phyloP scores from a whole-genome alignment of 1,140 invertebrate genomes.

The Drosophila tsacasi region DNA sequence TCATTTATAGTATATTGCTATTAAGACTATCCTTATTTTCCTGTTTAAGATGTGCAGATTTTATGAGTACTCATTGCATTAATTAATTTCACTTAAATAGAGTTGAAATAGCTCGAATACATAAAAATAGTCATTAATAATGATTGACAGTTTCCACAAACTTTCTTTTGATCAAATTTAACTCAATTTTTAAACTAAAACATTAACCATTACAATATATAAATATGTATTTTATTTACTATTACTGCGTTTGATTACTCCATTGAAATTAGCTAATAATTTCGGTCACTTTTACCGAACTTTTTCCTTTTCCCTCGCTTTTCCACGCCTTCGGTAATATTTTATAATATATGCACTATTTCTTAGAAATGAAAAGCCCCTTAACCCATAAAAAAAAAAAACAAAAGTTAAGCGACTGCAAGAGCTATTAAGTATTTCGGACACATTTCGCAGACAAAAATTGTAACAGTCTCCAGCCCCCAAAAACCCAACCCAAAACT shows the following conservation, averaged over 20 bases:
- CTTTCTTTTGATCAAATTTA: not conserved
- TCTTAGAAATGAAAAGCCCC: conserved; percentile 15
- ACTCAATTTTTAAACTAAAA: not conserved
- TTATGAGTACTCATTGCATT: not conserved
- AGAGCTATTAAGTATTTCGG: conserved; percentile 63
- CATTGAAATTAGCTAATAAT: not conserved
- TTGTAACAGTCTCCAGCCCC: conserved; percentile 31
- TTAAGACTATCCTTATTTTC: not conserved
- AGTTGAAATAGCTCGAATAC: too few relatives aligned
- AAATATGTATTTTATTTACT: not conserved
- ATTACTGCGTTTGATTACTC: not conserved
- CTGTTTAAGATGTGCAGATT: not conserved
- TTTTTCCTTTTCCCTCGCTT: not conserved
- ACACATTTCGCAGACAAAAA: conserved; percentile 57
- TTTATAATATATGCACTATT: conserved; percentile 3
- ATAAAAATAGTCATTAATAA: not conserved
- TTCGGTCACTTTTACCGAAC: not conserved
- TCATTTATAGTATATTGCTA: not conserved
- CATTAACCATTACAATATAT: not conserved
- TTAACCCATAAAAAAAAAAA: conserved; percentile 16
- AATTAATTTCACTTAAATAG: not conserved
- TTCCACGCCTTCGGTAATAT: conserved; percentile 1
- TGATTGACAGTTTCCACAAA: not conserved
- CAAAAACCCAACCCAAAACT: conserved; percentile 36
- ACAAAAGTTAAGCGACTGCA: conserved; percentile 49